Percentiles rank a stretch among this genome's conserved stretches.
These are phyloP conservation scores for Gnatocerus cornutus DNA, from an alignment of 2,888 invertebrate species.

Conservation along the genomic window DNA sequence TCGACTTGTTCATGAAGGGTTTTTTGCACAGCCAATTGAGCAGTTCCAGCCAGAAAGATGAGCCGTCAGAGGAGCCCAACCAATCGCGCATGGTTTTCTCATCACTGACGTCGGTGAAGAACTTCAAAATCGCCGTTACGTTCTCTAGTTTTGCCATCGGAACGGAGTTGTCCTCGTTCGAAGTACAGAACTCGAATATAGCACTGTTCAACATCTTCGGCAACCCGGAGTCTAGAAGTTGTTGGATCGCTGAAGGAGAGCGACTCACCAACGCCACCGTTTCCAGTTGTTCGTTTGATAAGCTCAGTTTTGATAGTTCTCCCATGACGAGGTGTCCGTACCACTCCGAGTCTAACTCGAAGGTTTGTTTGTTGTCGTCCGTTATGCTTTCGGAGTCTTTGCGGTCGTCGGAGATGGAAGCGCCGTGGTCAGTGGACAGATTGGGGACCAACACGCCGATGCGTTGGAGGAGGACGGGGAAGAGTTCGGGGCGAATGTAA, in stretches of 20 bases:
- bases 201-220: constrained; percentile 78
- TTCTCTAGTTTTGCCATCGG: constrained; percentile 76
- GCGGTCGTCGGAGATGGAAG: constrained; percentile 76
- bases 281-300: constrained; percentile 80
- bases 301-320: constrained; percentile 73
- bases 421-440: constrained; percentile 71
- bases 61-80: constrained; percentile 86
- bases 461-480: constrained; percentile 81
- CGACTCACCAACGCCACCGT: constrained; percentile 87
- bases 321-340: constrained; percentile 75
- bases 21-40: constrained; percentile 80
- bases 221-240: constrained; percentile 84
- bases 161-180: constrained; percentile 59
- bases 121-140: constrained; percentile 82
- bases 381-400: constrained; percentile 77
- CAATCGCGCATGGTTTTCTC: constrained; percentile 90
- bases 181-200: constrained; percentile 72
- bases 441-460: constrained; percentile 78
- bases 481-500: constrained; percentile 86
- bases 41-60: constrained; percentile 90
- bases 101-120: constrained; percentile 86
- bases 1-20: constrained; percentile 61
- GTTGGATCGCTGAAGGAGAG: constrained; percentile 84
- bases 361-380: constrained; percentile 78
- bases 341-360: constrained; percentile 73